Evolutionary conservation across 2,888 invertebrate species (phyloP), one percentile per base, ranked within the genome.

Genomic region (Dastarcus helophoroides): DNA sequence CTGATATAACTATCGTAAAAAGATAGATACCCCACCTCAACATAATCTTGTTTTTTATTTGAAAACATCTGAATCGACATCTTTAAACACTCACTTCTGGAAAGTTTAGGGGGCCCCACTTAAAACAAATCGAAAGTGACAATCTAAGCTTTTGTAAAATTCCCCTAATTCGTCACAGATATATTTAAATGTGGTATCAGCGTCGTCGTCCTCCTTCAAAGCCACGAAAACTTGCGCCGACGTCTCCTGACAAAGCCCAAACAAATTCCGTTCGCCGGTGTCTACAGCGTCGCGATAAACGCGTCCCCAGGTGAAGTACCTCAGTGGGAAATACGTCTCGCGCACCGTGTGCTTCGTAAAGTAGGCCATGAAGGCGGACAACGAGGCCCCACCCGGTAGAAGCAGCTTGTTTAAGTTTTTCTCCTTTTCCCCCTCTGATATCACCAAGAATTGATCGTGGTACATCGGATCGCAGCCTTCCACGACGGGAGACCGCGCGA

Each of bases 41-140:
- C 53, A 50, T 80, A 85, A 7, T 62, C 55, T 17, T 72, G 56
- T 8, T 67, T 53, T 39, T 70, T 65, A 6, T 69, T 67, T 1
- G 85, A 84, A 67, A 73, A 86, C 64, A 86, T 71, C 60, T 88
- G 77, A 41, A 88, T 67, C 2, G 70, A 69, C 1, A 79, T 61
- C 38, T 77, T 67, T 14, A 81, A 60, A 33, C 74, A 71, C 57
- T 90, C 89, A 52, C 76, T 71, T 21, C 62, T 54, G 11, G 23
- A 7, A 11, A 35, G 89, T 55, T 33, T 71, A 58, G n/a, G 64
- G 50, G 9, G 82, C 79, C n/a, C 78, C 60, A 2, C 69, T 45
- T 44, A 71, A 64, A 13, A 71, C 65, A 19, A 83, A 58, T 22
- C 73, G 69, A 54, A 78, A 85, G 58, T 81, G 79, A 36, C 71